Base-by-base conservation (phyloP, 2,797 vertebrate species). In the Toxotes lorentzi region DNA sequence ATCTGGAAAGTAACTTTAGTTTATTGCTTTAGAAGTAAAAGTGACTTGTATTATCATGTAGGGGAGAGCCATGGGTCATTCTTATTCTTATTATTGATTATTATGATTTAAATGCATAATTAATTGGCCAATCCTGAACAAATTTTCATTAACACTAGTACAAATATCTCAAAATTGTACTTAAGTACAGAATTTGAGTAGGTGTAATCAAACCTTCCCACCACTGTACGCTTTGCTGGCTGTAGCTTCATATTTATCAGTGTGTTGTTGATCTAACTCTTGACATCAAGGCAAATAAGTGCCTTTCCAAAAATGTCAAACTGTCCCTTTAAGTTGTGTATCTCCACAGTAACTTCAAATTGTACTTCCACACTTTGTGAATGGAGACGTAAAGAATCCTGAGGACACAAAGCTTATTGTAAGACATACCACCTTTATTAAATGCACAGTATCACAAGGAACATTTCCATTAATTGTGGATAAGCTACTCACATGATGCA, bases 401-500 rank as follows among this genome's bases (percentile, higher is more conserved):
- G 58, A 56, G 41, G 43, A 27, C 63, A 19, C 65, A 4, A 2
- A 21, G 21, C 12, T 3, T 88, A 85, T 87, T 94, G 94, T 95
- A 95, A 95, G 97, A 98, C 97, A 96, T 96, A 87, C 89, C 96
- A 96, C 95, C 96, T 97, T 97, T 97, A 97, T 97, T 98, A 97
- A 98, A 97, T 98, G 97, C 96, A 97, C 95, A 97, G 96, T 97
- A 97, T 96, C 96, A 98, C 97, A 98, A 97, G 97, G 96, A 97
- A 97, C 96, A 97, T 94, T 96, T 96, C 94, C 96, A 97, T 97
- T 97, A 97, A 96, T 96, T 96, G 96, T 96, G 91, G 94, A 97
- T 96, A 97, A 98, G 96, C 96, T 97, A 97, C 96, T 97, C 96
- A 97, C 96, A 95, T 96, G 96, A 96, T 97, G 96, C 97, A 97